These are phyloP conservation scores for Notodonta ziczac DNA, from an alignment of 2,888 invertebrate genomes.

Conservation along the genomic window DNA sequence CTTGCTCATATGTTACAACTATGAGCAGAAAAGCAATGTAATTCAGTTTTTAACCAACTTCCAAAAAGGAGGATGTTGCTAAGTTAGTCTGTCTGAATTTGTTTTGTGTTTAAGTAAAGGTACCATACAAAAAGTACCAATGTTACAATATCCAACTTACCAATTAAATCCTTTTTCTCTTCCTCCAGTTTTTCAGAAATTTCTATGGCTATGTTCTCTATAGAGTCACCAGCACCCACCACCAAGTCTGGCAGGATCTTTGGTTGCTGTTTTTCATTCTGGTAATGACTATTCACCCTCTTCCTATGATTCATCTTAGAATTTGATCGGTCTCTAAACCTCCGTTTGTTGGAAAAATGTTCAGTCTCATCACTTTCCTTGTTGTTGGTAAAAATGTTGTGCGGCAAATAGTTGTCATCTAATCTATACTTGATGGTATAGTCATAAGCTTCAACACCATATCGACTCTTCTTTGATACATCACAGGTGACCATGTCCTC, in stretches of 20 bases:
- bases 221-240: constrained; percentile 76
- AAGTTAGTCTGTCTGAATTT: too few species aligned
- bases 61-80: too few species aligned
- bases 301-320: constrained; percentile 83
- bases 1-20: too few species aligned
- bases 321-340: constrained; percentile 84
- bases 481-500: constrained; percentile 92
- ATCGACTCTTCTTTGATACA: constrained; percentile 87
- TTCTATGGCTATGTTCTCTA: constrained; percentile 87
- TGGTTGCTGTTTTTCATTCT: constrained; percentile 80
- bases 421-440: constrained; percentile 87
- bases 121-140: not conserved
- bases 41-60: too few species aligned
- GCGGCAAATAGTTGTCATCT: constrained; percentile 76
- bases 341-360: constrained; percentile 82
- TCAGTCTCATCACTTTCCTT: constrained; percentile 47
- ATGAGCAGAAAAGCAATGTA: too few species aligned
- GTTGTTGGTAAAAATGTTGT: constrained; percentile 64
- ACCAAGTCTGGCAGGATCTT: constrained; percentile 85
- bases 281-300: constrained; percentile 70
- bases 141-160: constrained; percentile 71
- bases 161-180: constrained; percentile 89
- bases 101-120: too few species aligned
- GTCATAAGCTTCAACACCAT: constrained; percentile 92
- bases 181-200: constrained; percentile 90